Conservation (phyloP, 2,888 invertebrate genomes). For the Malacosoma neustria region DNA sequence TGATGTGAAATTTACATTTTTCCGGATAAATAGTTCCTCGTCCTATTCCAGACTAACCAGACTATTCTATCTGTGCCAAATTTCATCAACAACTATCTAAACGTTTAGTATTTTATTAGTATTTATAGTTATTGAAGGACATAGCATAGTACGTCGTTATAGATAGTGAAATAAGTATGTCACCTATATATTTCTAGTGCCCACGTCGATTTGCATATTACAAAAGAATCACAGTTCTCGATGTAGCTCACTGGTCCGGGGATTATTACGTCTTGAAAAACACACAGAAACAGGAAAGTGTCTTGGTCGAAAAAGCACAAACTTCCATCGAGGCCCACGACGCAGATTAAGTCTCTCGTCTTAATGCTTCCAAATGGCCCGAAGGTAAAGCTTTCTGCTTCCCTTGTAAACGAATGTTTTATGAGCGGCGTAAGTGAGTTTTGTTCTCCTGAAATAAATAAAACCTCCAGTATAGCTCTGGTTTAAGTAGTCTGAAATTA, state of each 20-base stretch:
- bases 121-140: too few species aligned
- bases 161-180: slow-evolving; percentile 16
- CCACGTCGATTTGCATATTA: slow-evolving; percentile 88
- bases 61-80: too few species aligned
- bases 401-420: slow-evolving; percentile 86
- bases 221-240: slow-evolving; percentile 87
- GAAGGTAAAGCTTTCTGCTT: slow-evolving; percentile 83
- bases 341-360: slow-evolving; percentile 90
- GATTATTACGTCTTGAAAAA: slow-evolving; percentile 85
- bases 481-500: too few species aligned
- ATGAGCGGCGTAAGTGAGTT: slow-evolving; percentile 81
- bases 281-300: slow-evolving; percentile 87
- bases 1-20: too few species aligned
- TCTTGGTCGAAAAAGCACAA: slow-evolving; percentile 96
- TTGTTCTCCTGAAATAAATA: slow-evolving; percentile 76
- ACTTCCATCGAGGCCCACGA: slow-evolving; percentile 93
- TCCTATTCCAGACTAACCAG: too few species aligned
- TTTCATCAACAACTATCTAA: too few species aligned
- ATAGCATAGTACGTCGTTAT: too few species aligned
- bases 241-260: slow-evolving; percentile 91
- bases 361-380: slow-evolving; percentile 92
- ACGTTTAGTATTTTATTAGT: too few species aligned
- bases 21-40: too few species aligned
- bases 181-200: slow-evolving; percentile 90
- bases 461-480: too few species aligned